Evolutionary conservation across 1,140 invertebrate genomes (phyloP).

Genomic region (Cydia fagiglandana): DNA sequence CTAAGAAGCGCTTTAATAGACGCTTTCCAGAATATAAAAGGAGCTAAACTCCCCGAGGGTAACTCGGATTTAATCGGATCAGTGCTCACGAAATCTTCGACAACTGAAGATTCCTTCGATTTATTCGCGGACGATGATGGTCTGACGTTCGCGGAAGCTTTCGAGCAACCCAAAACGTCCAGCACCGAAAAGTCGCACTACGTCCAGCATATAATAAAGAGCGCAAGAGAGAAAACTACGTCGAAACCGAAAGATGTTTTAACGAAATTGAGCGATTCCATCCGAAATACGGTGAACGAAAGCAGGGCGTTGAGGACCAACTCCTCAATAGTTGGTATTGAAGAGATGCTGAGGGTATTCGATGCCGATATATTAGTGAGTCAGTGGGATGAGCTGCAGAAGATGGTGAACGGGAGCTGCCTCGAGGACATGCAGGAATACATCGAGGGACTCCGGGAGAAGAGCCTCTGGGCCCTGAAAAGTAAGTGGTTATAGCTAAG

Average conservation of each 20-base stretch:
- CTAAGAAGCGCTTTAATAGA: slow-evolving; percentile 70
- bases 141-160: slow-evolving; percentile 63
- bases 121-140: slow-evolving; percentile 70
- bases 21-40: slow-evolving; percentile 74
- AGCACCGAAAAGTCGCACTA: slow-evolving; percentile 70
- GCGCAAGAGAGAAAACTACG: slow-evolving; percentile 59
- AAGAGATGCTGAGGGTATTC: slow-evolving; percentile 78
- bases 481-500: slow-evolving; percentile 79
- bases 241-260: slow-evolving; percentile 56
- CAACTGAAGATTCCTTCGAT: slow-evolving; percentile 60
- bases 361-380: slow-evolving; percentile 75
- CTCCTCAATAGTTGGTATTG: slow-evolving; percentile 69
- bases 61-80: slow-evolving; percentile 66
- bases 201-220: slow-evolving; percentile 70
- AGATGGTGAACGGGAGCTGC: slow-evolving; percentile 73
- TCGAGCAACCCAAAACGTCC: slow-evolving; percentile 47
- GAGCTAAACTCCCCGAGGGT: slow-evolving; percentile 49
- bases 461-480: slow-evolving; percentile 86
- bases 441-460: slow-evolving; percentile 81
- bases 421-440: slow-evolving; percentile 82
- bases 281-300: slow-evolving; percentile 48
- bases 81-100: slow-evolving; percentile 45
- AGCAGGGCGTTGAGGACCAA: slow-evolving; percentile 37
- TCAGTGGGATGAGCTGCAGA: slow-evolving; percentile 71
- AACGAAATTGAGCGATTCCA: slow-evolving; percentile 55